These are phyloP conservation scores for Solenopsis fugax DNA, from an alignment of 1,140 invertebrate species.

Conservation along the genomic window DNA sequence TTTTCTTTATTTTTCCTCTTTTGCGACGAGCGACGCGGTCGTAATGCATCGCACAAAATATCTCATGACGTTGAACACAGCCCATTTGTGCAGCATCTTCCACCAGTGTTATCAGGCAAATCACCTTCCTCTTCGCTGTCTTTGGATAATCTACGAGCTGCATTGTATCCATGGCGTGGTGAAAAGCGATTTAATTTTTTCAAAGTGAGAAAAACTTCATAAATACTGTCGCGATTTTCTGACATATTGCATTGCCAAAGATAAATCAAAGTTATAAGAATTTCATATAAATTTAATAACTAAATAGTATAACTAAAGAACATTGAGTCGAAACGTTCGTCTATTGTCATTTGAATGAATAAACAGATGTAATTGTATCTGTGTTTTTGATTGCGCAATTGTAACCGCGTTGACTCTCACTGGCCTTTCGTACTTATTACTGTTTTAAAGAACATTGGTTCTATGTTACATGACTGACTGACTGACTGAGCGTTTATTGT, in stretches of 20 bases:
- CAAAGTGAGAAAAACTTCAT: not conserved
- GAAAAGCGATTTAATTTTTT: conserved; percentile 34
- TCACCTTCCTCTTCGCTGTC: conserved; percentile 27
- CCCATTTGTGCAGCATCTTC: conserved; percentile 28
- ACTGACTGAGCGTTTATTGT: no score
- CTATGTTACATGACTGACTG: no score
- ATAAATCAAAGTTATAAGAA: not conserved
- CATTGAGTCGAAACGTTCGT: no score
- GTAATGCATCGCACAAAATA: conserved; percentile 43
- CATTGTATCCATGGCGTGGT: not conserved
- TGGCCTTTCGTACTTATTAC: no score
- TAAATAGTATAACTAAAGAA: not conserved
- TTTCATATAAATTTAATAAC: not conserved
- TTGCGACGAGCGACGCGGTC: conserved; percentile 13
- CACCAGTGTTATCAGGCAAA: conserved; percentile 49
- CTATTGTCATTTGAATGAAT: no score
- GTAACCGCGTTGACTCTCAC: no score
- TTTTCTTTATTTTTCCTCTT: conserved; percentile 56
- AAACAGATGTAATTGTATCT: no score
- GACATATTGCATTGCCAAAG: not conserved
- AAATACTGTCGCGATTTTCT: not conserved
- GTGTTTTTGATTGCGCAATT: no score
- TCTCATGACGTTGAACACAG: conserved; percentile 13
- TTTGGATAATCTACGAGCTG: conserved; percentile 35
- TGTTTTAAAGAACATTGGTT: not conserved